Evolutionary conservation across 2,113 vertebrate genomes (phyloP), one percentile per base, ranked within the genome.

Genomic region (Petromus typicus): DNA sequence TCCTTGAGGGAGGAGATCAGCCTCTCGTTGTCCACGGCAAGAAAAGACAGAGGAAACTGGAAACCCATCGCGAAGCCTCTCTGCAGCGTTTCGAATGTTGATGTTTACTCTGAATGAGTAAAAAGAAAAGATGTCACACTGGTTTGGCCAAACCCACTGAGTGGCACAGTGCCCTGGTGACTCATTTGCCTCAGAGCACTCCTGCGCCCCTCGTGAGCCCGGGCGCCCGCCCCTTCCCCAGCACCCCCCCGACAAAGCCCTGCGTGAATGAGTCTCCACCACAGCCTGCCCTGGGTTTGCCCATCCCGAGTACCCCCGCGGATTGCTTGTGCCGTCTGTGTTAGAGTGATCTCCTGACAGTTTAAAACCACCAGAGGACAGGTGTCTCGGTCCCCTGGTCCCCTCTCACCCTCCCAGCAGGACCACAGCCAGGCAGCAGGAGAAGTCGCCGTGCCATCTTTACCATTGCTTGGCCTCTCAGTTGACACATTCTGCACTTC

Each of bases 61-160:
- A 97, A 92, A 95, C 94, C 61, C 85, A 81, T 57, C 66, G 73
- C 45, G 3, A 80, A 71, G 14, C 67, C 2, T 59, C 56, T 71
- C 61, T 63, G 14, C 56, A 93, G 78, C 43, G 54, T 96, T 94
- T 51, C 83, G 0, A 94, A 94, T 97, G 97, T 97, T 97, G 97
- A 97, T 97, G 89, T 93, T 96, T 69, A 97, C 94, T 98, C 93
- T 92, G 96, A 97, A 96, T 95, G 97, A 95, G 97, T 63, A 30
- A 40, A 85, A 95, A 91, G 95, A 96, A 97, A 97, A 95, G 97
- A 96, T 96, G 96, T 83, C 90, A 43, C 91, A 94, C 94, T 90
- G 95, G 88, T 84, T 97, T 92, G 69, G 96, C 96, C 97, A 75
- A 96, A 93, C 96, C 98, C 96, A 94, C 96, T 84, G 95, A 54